Evolutionary conservation across 2,888 invertebrate species (phyloP).

Genomic region (Drosophila phalerata): DNA sequence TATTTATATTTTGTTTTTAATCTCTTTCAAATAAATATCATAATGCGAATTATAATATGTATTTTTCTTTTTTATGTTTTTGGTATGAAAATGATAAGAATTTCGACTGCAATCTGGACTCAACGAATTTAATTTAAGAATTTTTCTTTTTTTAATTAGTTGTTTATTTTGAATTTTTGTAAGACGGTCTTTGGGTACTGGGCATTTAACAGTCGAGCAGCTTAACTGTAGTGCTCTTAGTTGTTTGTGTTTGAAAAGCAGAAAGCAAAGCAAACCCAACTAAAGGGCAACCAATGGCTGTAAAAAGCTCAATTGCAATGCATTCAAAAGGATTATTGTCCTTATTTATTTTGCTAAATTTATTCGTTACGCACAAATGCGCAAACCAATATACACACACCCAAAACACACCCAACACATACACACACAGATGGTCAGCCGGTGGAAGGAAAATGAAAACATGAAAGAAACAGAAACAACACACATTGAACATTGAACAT

Average conservation of each 20-base stretch:
- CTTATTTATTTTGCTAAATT: conserved; percentile 82
- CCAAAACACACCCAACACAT: conserved; percentile 18
- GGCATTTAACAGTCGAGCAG: not conserved
- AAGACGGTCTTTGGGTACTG: not conserved
- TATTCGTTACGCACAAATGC: conserved; percentile 81
- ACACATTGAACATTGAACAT: conserved; percentile 20
- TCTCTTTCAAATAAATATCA: no score
- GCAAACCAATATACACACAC: conserved; percentile 60
- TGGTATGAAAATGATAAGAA: no score
- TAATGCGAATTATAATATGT: no score
- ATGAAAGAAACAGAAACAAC: conserved; percentile 56
- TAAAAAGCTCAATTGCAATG: conserved; percentile 80
- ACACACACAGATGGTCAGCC: conserved; percentile 19
- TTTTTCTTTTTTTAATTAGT: no score
- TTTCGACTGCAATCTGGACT: no score
- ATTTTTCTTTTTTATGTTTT: no score
- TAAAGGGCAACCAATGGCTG: conserved; percentile 61
- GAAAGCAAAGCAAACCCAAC: conserved; percentile 25
- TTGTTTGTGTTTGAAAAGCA: conserved; percentile 17
- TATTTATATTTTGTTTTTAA: no score
- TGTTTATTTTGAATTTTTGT: no score
- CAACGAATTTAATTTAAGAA: no score
- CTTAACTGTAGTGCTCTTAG: not conserved
- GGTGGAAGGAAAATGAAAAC: conserved; percentile 64
- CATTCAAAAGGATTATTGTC: conserved; percentile 81